These are phyloP conservation scores for Perizoma flavofasciatum DNA, from an alignment of 2,888 invertebrate genomes.

Conservation along the genomic window DNA sequence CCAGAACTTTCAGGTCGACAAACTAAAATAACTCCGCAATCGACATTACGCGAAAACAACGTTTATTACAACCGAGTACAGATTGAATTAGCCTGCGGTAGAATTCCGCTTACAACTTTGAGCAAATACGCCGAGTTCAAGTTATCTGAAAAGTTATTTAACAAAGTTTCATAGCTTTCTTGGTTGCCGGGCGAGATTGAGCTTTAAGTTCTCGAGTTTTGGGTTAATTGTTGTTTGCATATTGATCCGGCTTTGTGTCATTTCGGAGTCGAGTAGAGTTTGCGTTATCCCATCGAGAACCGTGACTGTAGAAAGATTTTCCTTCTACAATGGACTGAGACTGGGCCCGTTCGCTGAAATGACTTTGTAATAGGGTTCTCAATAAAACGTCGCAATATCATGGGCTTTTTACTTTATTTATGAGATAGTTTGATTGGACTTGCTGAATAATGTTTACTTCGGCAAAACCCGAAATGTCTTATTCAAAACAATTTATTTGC, in stretches of 20 bases:
- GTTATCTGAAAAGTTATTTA: slow-evolving; percentile 85
- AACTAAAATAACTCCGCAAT: slow-evolving; percentile 75
- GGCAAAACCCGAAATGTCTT: slow-evolving; percentile 34
- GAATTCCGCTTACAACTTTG: slow-evolving; percentile 80
- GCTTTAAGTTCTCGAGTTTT: slow-evolving; percentile 65
- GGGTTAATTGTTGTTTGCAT: slow-evolving; percentile 69
- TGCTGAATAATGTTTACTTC: slow-evolving; percentile 50
- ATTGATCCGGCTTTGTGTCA: slow-evolving; percentile 54
- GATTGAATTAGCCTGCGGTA: slow-evolving; percentile 80
- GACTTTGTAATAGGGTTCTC: slow-evolving; percentile 80
- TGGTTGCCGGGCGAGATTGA: slow-evolving; percentile 67
- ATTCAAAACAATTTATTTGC: slow-evolving; percentile 32
- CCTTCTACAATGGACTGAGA: slow-evolving; percentile 81
- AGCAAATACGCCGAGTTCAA: slow-evolving; percentile 81
- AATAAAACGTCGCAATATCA: slow-evolving; percentile 76
- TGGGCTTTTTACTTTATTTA: slow-evolving; percentile 71
- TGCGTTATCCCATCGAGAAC: slow-evolving; percentile 83
- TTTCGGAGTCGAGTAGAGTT: slow-evolving; percentile 59
- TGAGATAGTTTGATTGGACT: slow-evolving; percentile 56
- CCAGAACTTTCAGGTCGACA: slow-evolving; percentile 77
- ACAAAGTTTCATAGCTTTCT: slow-evolving; percentile 84
- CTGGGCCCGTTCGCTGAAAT: slow-evolving; percentile 75
- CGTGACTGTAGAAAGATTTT: slow-evolving; percentile 84
- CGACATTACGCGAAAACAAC: slow-evolving; percentile 81
- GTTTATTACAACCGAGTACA: slow-evolving; percentile 81